Conservation (phyloP, 2,888 invertebrate genomes). For the Perizoma affinitatum region DNA sequence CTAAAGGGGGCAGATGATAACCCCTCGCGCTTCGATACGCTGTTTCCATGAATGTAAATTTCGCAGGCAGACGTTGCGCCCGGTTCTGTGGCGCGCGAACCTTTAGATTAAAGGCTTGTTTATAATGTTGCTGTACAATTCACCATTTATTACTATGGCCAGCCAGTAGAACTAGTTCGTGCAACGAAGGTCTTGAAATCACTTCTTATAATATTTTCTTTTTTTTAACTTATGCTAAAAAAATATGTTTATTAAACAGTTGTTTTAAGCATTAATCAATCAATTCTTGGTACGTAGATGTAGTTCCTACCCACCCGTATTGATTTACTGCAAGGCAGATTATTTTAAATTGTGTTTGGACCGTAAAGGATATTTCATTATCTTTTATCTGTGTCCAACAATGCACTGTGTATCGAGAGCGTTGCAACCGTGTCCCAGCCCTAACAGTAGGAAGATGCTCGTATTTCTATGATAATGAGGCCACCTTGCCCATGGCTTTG, state of each 20-base stretch:
- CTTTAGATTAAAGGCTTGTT: conserved; percentile 31
- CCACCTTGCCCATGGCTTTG: conserved; percentile 6
- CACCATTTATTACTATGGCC: not conserved
- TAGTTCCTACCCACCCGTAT: too few relatives aligned
- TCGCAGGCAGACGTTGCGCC: conserved; percentile 29
- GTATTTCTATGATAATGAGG: conserved; percentile 21
- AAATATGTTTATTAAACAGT: too few relatives aligned
- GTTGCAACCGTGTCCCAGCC: not conserved
- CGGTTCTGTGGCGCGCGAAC: conserved; percentile 35
- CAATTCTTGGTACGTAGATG: too few relatives aligned
- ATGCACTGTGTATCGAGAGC: not conserved
- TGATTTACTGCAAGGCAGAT: too few relatives aligned
- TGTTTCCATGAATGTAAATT: conserved; percentile 62
- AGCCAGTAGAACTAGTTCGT: too few relatives aligned
- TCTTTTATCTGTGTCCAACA: too few relatives aligned
- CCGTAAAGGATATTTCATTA: too few relatives aligned
- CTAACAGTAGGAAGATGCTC: conserved; percentile 13
- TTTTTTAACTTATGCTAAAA: too few relatives aligned
- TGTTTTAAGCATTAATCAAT: too few relatives aligned
- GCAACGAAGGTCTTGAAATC: too few relatives aligned
- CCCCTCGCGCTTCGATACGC: conserved; percentile 54
- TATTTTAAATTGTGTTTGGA: too few relatives aligned
- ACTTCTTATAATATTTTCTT: too few relatives aligned
- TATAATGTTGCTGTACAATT: conserved; percentile 10
- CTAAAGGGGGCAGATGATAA: conserved; percentile 67